Conservation (phyloP, 2,113 vertebrate species). For the Zeus faber region DNA sequence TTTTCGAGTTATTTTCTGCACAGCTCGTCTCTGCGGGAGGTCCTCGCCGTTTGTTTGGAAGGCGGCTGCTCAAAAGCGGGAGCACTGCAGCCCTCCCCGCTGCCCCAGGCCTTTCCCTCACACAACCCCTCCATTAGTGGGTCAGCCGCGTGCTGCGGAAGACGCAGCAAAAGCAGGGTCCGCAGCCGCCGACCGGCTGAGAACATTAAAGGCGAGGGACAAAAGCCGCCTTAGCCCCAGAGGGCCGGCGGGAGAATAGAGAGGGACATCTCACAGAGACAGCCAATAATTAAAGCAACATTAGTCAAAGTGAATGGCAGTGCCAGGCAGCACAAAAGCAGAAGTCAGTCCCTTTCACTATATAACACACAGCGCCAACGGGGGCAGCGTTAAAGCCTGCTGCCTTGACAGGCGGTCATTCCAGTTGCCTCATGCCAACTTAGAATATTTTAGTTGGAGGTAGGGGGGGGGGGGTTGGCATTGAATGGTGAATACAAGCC, state of each 20-base stretch:
- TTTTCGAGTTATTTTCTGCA: no score
- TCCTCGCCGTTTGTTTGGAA: no score
- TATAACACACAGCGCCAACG: slow-evolving; percentile 7
- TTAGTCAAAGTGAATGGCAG: slow-evolving; percentile 38
- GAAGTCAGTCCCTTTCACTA: slow-evolving; percentile 23
- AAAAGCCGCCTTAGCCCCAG: slow-evolving; percentile 27
- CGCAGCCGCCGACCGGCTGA: no score
- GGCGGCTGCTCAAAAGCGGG: no score
- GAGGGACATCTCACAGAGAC: slow-evolving; percentile 25
- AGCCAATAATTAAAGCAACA: slow-evolving; percentile 44
- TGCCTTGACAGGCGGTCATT: no score
- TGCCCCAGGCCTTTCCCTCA: slow-evolving; percentile 33
- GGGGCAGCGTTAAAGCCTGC: no score
- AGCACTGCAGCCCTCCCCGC: no score
- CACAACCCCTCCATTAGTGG: slow-evolving; percentile 47
- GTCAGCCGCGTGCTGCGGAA: slow-evolving; percentile 46
- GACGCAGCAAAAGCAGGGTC: no score
- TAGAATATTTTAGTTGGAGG: no score
- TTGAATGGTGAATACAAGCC: neutral
- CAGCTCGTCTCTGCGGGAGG: no score
- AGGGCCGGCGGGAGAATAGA: slow-evolving; percentile 13
- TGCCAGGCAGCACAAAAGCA: slow-evolving; percentile 24
- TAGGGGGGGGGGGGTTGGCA: neutral
- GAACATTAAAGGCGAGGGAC: slow-evolving; percentile 27
- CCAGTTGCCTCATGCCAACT: no score